phyloP scores from a whole-genome alignment of 2,113 vertebrate genomes.

The Tachuris rubrigastra region DNA sequence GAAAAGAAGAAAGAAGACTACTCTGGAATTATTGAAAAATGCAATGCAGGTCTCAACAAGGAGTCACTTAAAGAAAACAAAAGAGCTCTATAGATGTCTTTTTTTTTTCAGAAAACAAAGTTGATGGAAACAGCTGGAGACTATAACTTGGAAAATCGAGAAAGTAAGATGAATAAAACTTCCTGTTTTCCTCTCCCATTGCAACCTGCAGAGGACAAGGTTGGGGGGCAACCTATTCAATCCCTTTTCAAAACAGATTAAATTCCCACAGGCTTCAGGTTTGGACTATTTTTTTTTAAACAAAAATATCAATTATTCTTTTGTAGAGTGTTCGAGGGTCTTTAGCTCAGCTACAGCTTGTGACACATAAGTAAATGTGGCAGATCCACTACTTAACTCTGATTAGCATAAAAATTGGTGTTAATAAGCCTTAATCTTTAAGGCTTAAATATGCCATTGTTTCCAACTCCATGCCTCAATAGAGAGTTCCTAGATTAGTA shows the following conservation, averaged over 20 bases:
- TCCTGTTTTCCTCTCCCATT: constrained; percentile 70
- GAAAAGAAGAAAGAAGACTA: constrained; percentile 52
- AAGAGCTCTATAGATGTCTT: background rate
- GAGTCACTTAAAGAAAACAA: constrained; percentile 23
- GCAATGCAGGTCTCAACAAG: constrained; percentile 51
- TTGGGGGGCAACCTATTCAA: background rate
- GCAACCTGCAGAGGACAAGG: constrained; percentile 22
- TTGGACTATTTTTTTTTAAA: background rate
- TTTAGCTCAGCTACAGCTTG: background rate
- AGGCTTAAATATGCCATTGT: background rate
- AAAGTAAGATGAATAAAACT: constrained; percentile 68
- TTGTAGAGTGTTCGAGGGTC: background rate
- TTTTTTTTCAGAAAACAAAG: constrained; percentile 21
- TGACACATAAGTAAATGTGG: fast-evolving
- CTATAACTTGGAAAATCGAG: constrained; percentile 54
- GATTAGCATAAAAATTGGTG: background rate
- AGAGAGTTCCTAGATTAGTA: background rate
- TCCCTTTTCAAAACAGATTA: constrained; percentile 57
- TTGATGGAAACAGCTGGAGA: constrained; percentile 73
- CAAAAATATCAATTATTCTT: constrained; percentile 32
- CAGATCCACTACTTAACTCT: background rate
- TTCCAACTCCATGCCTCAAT: background rate
- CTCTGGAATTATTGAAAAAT: background rate
- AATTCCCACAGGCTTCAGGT: constrained; percentile 5
- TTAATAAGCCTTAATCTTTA: background rate